Evolutionary conservation across 2,888 invertebrate species (phyloP).

Genomic region (Romanomermis culicivorax): DNA sequence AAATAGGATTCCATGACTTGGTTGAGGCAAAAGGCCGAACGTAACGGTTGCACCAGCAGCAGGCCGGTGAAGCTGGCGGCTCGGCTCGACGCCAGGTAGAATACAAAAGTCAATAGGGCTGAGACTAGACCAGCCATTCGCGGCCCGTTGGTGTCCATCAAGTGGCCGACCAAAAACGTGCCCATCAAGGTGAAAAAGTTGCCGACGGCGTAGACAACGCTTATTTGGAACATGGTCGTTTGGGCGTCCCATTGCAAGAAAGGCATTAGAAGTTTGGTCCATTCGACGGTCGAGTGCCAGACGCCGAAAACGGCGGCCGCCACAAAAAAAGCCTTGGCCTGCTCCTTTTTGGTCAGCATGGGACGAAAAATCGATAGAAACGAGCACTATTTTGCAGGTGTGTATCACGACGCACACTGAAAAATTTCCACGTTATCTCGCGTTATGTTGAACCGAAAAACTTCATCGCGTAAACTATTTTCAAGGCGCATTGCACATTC

Average conservation of each 20-base stretch:
- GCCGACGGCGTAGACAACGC: slow-evolving; percentile 17
- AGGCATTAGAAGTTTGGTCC: slow-evolving; percentile 19
- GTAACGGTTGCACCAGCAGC: slow-evolving; percentile 12
- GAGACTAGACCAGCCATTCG: slow-evolving; percentile 22
- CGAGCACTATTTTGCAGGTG: too few relatives aligned
- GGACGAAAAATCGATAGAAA: too few relatives aligned
- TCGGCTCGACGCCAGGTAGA: slow-evolving; percentile 23
- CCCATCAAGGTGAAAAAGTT: slow-evolving; percentile 17
- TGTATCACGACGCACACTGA: too few relatives aligned
- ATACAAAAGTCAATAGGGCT: slow-evolving; percentile 21
- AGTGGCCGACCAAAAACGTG: slow-evolving; percentile 18
- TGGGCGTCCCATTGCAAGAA: slow-evolving; percentile 20
- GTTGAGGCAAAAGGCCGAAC: slow-evolving; percentile 19
- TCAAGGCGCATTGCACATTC: too few relatives aligned
- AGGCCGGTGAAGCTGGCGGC: slow-evolving; percentile 12
- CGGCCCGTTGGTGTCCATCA: slow-evolving; percentile 8
- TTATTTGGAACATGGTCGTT: slow-evolving; percentile 15
- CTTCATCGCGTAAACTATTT: too few relatives aligned
- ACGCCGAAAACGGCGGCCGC: slow-evolving; percentile 14
- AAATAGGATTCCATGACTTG: slow-evolving; percentile 16
- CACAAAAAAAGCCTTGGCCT: slow-evolving; percentile 3
- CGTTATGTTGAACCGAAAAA: too few relatives aligned
- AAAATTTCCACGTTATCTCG: too few relatives aligned
- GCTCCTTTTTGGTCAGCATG: neutral
- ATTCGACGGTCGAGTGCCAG: slow-evolving; percentile 21